A percentile compares a stretch with the other conserved stretches of the same genome.
phyloP scores from a whole-genome alignment of 2,113 vertebrate species.

The Terrapene triunguis region DNA sequence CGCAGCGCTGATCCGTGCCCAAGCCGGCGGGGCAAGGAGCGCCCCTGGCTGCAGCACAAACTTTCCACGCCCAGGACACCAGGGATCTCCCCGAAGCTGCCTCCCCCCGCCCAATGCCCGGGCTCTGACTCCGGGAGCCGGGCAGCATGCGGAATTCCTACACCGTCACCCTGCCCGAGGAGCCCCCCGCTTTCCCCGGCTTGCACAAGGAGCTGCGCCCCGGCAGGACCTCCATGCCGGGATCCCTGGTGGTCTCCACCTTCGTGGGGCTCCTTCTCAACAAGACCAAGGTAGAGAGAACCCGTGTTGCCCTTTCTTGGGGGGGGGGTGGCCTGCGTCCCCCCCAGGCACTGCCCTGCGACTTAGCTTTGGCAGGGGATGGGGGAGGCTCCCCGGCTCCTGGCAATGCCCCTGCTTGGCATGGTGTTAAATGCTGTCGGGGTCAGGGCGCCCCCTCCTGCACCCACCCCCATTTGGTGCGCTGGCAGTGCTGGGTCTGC shows the following conservation, averaged over 20 bases:
- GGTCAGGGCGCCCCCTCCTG: no score
- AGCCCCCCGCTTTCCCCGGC: conserved; percentile 83
- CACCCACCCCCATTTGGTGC: no score
- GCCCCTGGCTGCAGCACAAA: no score
- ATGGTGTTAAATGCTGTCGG: no score
- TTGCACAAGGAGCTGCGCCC: conserved; percentile 84
- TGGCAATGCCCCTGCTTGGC: no score
- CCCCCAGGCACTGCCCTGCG: fast-evolving
- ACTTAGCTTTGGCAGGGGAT: no score
- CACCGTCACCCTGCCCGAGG: conserved; percentile 89
- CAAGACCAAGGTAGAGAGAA: conserved; percentile 90
- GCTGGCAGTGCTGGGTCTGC: background rate
- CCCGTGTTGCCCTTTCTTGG: no score
- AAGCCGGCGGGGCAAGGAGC: no score
- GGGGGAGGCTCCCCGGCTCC: no score
- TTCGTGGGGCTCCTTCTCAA: conserved; percentile 95
- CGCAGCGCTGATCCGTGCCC: background rate
- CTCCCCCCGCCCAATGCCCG: fast-evolving
- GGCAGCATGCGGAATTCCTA: conserved; percentile 90
- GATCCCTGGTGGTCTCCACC: conserved; percentile 91
- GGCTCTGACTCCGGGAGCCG: background rate
- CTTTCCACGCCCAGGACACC: no score
- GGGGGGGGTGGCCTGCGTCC: background rate
- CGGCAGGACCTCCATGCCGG: conserved; percentile 80
- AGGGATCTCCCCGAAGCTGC: no score